Evolutionary conservation across 1,140 invertebrate genomes (phyloP).

Genomic region (Brachionus plicatilis): DNA sequence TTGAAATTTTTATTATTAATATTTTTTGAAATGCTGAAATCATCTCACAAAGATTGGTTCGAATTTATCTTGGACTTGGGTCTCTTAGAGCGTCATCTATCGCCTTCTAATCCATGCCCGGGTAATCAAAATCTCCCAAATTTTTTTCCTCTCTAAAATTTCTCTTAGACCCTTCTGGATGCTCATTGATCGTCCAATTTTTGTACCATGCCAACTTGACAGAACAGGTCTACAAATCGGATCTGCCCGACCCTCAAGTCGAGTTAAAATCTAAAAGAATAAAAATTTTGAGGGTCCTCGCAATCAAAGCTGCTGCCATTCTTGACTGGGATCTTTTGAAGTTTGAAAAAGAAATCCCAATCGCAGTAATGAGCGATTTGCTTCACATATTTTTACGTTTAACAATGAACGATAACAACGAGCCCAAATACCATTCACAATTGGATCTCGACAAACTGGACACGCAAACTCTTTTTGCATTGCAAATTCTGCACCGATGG

Average conservation of each 20-base stretch:
- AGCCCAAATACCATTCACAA: constrained; percentile 29
- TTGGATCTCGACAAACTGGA: constrained; percentile 15
- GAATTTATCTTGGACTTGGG: constrained; percentile 24
- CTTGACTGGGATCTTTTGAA: constrained; percentile 19
- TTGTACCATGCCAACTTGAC: constrained; percentile 32
- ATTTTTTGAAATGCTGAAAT: not conserved
- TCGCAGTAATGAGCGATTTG: constrained; percentile 37
- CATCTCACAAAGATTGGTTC: constrained; percentile 29
- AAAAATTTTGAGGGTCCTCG: not conserved
- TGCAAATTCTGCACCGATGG: constrained; percentile 32
- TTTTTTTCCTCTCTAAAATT: not conserved
- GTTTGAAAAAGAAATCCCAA: constrained; percentile 39
- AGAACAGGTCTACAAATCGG: constrained; percentile 24
- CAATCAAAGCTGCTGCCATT: constrained; percentile 20
- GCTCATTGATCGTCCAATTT: constrained; percentile 34
- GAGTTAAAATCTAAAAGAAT: constrained; percentile 17
- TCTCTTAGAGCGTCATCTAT: not conserved
- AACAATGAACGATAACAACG: constrained; percentile 4
- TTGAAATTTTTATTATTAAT: not conserved
- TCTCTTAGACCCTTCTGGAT: constrained; percentile 9
- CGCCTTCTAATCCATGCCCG: not conserved
- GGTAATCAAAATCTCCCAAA: not conserved
- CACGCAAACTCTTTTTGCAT: constrained; percentile 19
- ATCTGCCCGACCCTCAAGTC: not conserved
- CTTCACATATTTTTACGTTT: constrained; percentile 23